phyloP scores from a whole-genome alignment of 1,140 invertebrate genomes.

The Anastatus disparis region DNA sequence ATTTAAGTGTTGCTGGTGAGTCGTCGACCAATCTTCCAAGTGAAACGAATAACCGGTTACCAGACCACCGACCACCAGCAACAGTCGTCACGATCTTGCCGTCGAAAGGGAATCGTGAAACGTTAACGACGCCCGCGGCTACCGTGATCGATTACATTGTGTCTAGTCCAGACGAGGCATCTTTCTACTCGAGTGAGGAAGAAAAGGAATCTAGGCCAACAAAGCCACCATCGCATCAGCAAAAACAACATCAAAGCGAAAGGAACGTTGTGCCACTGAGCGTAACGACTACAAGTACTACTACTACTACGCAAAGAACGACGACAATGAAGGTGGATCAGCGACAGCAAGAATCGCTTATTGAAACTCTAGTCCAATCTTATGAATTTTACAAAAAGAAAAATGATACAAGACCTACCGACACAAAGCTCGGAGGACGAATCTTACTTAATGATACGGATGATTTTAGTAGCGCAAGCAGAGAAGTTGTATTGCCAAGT shows the following conservation, averaged over 20 bases:
- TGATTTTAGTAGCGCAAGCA: slow-evolving; percentile 26
- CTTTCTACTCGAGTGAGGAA: not conserved
- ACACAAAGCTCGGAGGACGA: not conserved
- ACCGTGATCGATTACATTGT: slow-evolving; percentile 51
- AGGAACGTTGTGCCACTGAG: not conserved
- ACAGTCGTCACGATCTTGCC: not conserved
- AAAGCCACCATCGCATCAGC: not conserved
- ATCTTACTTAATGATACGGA: slow-evolving; percentile 18
- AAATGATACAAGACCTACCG: slow-evolving; percentile 9
- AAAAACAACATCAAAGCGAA: slow-evolving; percentile 12
- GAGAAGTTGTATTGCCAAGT: slow-evolving; percentile 23
- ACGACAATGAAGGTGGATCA: not conserved
- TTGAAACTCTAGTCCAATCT: slow-evolving; percentile 35
- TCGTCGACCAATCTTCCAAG: not conserved
- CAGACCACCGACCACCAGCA: not conserved
- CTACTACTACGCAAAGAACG: not conserved
- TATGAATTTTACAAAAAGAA: slow-evolving; percentile 29
- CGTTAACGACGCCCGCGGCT: slow-evolving; percentile 31
- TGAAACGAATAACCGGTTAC: not conserved
- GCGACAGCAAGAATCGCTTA: slow-evolving; percentile 9
- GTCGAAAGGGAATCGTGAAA: slow-evolving; percentile 1
- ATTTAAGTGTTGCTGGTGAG: slow-evolving; percentile 5
- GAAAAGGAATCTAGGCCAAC: slow-evolving; percentile 25
- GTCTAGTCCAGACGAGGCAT: slow-evolving; percentile 40
- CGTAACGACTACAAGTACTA: not conserved